Evolutionary conservation across 2,888 invertebrate species (phyloP).

Genomic region (Tribolium freemani): DNA sequence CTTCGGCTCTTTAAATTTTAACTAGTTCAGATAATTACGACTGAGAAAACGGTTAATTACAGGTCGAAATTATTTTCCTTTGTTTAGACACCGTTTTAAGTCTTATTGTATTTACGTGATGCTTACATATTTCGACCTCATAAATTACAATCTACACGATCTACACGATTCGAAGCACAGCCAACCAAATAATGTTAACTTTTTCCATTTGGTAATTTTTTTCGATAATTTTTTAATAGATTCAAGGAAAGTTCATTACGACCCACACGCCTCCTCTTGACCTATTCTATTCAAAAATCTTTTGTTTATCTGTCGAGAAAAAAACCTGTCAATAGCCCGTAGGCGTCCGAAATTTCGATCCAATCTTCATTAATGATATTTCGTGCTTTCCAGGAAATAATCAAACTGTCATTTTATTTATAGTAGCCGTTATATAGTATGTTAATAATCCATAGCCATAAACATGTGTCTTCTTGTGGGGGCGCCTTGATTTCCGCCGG

Average conservation of each 20-base stretch:
- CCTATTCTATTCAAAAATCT: neutral
- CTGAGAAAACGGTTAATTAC: conserved; percentile 40
- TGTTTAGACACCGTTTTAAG: conserved; percentile 37
- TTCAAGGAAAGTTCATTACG: neutral
- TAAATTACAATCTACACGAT: conserved; percentile 34
- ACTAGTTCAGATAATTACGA: conserved; percentile 40
- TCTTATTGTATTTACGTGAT: conserved; percentile 19
- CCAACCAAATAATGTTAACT: too few relatives aligned
- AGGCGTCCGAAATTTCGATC: neutral
- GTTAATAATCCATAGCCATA: conserved; percentile 60
- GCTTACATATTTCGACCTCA: conserved; percentile 30
- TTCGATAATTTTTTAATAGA: neutral
- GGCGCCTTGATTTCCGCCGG: conserved; percentile 58
- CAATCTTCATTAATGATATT: too few relatives aligned
- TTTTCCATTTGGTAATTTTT: neutral
- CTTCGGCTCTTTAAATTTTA: conserved; percentile 39
- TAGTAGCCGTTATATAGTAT: conserved; percentile 53
- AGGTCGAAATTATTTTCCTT: conserved; percentile 39
- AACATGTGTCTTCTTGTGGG: conserved; percentile 58
- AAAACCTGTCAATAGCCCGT: neutral
- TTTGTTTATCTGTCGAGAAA: neutral
- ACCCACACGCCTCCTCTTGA: too few relatives aligned
- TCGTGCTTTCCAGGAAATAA: neutral
- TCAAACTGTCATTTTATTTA: conserved; percentile 44
- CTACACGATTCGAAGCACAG: neutral